Conservation (phyloP, 1,140 invertebrate genomes). For the Fragariocoptes setiger region DNA sequence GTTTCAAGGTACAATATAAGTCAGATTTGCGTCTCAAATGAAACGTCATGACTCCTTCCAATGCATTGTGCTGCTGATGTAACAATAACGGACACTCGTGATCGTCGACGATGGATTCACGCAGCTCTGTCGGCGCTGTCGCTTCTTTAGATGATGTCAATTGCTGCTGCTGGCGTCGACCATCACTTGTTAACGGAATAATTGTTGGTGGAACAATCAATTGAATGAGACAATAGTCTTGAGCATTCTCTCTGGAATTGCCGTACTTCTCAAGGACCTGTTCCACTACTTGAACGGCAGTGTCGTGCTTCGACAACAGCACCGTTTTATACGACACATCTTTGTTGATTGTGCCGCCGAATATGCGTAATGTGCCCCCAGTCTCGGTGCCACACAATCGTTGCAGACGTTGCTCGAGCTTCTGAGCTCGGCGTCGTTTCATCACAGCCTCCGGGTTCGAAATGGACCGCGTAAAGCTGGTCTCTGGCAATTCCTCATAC, state of each 20-base stretch:
- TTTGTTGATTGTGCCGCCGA: slow-evolving; percentile 73
- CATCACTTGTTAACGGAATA: slow-evolving; percentile 3
- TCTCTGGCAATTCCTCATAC: slow-evolving; percentile 81
- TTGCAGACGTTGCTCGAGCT: slow-evolving; percentile 77
- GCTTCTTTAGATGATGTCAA: slow-evolving; percentile 4
- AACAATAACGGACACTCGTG: slow-evolving; percentile 86
- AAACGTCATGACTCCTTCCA: slow-evolving; percentile 64
- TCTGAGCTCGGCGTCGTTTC: slow-evolving; percentile 77
- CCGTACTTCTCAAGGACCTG: slow-evolving; percentile 96
- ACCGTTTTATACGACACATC: slow-evolving; percentile 96
- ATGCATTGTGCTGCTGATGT: slow-evolving; percentile 18
- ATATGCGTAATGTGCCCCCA: slow-evolving; percentile 86
- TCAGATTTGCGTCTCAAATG: slow-evolving; percentile 57
- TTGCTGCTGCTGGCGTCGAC: background rate
- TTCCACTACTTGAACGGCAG: slow-evolving; percentile 55
- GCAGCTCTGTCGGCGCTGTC: slow-evolving; percentile 12
- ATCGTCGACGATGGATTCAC: slow-evolving; percentile 66
- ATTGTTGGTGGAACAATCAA: slow-evolving; percentile 16
- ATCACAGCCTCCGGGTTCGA: slow-evolving; percentile 98
- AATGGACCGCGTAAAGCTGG: slow-evolving; percentile 85
- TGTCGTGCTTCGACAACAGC: slow-evolving; percentile 64
- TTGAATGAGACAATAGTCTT: slow-evolving; percentile 75
- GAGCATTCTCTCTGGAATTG: slow-evolving; percentile 49
- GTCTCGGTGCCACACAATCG: slow-evolving; percentile 48
- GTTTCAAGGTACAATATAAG: too few species aligned